Base-by-base conservation (phyloP, 2,113 vertebrate species). In the Ciconia boyciana region DNA sequence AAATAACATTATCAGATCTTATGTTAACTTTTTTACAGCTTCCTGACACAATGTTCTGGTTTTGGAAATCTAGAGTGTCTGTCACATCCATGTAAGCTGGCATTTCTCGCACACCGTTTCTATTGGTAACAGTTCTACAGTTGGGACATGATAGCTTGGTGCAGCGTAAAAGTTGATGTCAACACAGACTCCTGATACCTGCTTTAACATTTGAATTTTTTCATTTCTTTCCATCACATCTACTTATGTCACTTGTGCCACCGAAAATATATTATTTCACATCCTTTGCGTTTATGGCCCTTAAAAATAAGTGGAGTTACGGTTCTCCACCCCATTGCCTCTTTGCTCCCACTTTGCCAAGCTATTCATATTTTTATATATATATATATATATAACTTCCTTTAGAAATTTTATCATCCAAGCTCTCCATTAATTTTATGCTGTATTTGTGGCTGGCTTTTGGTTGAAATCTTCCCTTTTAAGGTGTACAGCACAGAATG, bases 41-140 rank as follows among this genome's bases (percentile, higher is more conserved):
- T 39, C 7, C 24, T 60, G 36, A 41, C 18, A 31, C 8, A 44
- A 2, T 29, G 13, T 29, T 82, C 41, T 77, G 29, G 9, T 19
- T 77, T 87, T 55, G 49, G 62, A 81, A 83, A 52, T 60, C 3
- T 2, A 60, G 39, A 80, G 24, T 72, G 10, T 39, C 66, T 77
- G n/a, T 57, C 80, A 44, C 0, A 0, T 69, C 64, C 1, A 0
- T 51, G 39, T n/a, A n/a, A 91, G 24, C 16, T 55, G 24, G 3
- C 28, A 36, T 70, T 84, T 83, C 51, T 57, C 44, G 84, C 68
- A 12, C 21, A 34, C 16, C 0, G 0, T 68, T 72, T 18, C 46
- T 66, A 0, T 31, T 85, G 48, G 16, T 54, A 75, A 52, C 6
- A 8, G 22, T 74, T 82, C 41, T 46, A 0, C 31, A 81, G 8